phyloP scores from a whole-genome alignment of 2,113 vertebrate species.

The Tenebrosternarchus preto region DNA sequence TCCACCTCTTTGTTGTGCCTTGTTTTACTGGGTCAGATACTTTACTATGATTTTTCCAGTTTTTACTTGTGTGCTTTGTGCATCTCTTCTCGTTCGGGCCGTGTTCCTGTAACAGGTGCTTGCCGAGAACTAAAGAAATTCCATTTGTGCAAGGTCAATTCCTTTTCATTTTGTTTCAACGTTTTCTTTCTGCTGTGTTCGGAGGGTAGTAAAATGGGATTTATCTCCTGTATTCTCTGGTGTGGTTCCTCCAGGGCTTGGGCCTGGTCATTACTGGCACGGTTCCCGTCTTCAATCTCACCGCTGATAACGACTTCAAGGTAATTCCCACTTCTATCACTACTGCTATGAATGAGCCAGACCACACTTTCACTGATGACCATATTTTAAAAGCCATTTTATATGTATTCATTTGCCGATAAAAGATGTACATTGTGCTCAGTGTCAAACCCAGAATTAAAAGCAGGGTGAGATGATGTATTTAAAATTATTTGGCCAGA shows the following conservation, averaged over 20 bases:
- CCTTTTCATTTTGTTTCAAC: neutral
- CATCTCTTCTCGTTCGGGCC: neutral
- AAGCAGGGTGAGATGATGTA: neutral
- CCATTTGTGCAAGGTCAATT: constrained; percentile 26
- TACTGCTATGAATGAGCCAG: constrained; percentile 8
- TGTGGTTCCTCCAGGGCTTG: constrained; percentile 78
- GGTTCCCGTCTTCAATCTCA: constrained; percentile 96
- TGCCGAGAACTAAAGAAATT: constrained; percentile 18
- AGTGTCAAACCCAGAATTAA: neutral
- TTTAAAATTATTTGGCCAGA: neutral
- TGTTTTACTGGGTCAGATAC: neutral
- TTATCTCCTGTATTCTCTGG: constrained; percentile 1
- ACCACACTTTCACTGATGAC: neutral
- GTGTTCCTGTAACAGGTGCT: constrained; percentile 16
- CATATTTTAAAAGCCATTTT: constrained; percentile 14
- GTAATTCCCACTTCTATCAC: constrained; percentile 60
- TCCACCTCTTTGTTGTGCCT: neutral
- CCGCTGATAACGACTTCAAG: constrained; percentile 81
- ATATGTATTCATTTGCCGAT: constrained; percentile 5
- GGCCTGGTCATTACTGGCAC: constrained; percentile 96
- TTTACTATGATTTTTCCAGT: constrained; percentile 9
- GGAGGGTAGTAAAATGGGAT: neutral
- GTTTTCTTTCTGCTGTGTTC: neutral
- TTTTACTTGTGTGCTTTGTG: neutral
- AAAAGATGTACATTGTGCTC: neutral